A percentile compares a stretch with the other conserved stretches of the same genome.
These are phyloP conservation scores for Neoitamus cyanurus DNA, from an alignment of 2,888 invertebrate species.

Conservation along the genomic window DNA sequence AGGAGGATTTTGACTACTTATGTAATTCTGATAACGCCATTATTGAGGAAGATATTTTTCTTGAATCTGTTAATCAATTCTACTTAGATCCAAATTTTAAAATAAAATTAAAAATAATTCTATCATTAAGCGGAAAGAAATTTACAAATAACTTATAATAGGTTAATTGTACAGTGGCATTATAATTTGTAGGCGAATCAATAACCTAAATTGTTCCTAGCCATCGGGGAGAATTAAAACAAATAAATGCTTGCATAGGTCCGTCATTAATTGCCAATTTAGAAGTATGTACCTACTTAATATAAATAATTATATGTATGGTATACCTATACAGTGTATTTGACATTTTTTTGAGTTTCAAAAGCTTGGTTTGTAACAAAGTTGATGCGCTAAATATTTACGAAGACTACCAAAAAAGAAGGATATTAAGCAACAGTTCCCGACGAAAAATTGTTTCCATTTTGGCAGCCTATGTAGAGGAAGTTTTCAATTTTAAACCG, in stretches of 20 bases:
- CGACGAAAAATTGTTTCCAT: not conserved
- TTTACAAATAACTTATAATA: not conserved
- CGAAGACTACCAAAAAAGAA: too few relatives aligned
- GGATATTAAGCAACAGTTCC: not conserved
- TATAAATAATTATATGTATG: too few relatives aligned
- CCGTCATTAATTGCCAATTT: too few relatives aligned
- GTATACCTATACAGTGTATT: too few relatives aligned
- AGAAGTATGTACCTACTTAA: too few relatives aligned
- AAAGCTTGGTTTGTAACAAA: not conserved
- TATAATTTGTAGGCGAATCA: too few relatives aligned
- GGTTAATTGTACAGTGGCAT: not conserved
- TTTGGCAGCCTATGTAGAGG: not conserved
- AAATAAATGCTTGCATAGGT: too few relatives aligned
- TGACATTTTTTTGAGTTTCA: not conserved
- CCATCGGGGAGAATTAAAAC: too few relatives aligned
- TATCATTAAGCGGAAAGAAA: not conserved
- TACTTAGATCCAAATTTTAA: not conserved
- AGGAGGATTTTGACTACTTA: not conserved
- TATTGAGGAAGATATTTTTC: not conserved
- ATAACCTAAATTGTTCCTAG: too few relatives aligned
- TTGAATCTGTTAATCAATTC: not conserved
- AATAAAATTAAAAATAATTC: not conserved
- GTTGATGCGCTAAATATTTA: not conserved
- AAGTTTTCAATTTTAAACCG: not conserved
- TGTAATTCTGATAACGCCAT: not conserved